phyloP scores from a whole-genome alignment of 35 echinoderm and acorn worm genomes.

The Ophiothrix spiculata region DNA sequence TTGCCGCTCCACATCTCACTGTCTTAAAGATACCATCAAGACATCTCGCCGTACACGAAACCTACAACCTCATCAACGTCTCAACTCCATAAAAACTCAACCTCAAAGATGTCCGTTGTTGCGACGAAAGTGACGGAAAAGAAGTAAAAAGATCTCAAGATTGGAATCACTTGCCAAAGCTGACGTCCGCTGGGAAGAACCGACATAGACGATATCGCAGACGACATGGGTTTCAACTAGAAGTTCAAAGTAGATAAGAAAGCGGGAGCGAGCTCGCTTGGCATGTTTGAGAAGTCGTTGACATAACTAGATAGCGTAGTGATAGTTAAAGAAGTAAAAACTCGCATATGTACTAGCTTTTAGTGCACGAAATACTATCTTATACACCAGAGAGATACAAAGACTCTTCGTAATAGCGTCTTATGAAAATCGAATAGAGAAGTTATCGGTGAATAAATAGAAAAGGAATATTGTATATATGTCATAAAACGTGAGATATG shows the following conservation, averaged over 20 bases:
- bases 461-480: background rate
- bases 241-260: background rate
- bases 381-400: background rate
- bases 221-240: background rate
- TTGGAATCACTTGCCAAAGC: background rate
- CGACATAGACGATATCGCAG: background rate
- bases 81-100: background rate
- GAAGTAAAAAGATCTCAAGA: background rate
- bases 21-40: constrained; percentile 1
- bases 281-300: background rate
- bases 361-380: background rate
- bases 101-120: background rate
- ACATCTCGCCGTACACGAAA: background rate
- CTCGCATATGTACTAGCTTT: background rate
- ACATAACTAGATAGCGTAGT: background rate
- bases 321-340: background rate
- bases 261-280: background rate
- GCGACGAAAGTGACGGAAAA: background rate
- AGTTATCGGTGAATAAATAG: background rate
- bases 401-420: background rate
- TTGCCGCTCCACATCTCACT: too few relatives aligned
- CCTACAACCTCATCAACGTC: constrained; percentile 5
- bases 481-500: background rate
- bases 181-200: background rate
- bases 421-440: background rate